Base-by-base conservation (phyloP, 2,113 vertebrate species). In the Pterocles burchelli region DNA sequence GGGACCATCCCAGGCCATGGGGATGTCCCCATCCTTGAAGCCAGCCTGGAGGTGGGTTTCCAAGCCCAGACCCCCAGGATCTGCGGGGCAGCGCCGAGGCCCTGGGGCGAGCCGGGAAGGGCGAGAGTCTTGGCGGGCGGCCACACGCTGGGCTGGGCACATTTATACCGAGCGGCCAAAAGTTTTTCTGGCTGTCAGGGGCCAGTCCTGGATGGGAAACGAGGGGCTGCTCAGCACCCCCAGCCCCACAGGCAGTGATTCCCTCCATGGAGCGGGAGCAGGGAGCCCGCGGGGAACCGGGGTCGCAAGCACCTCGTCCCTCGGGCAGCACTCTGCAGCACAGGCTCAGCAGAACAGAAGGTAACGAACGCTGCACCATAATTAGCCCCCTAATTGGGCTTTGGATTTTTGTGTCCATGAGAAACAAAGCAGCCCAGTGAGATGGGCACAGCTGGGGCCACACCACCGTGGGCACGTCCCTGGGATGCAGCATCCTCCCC, bases 321-420 rank as follows among this genome's bases (percentile, higher is more conserved):
- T 21, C 46, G 4, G 3, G 62, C 24, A 29, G 20, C 3, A 1
- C 79, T 36, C 25, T 15, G 11, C 13, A 28, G 22, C 4, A 2
- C 38, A 36, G 36, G 17, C 48, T 68, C 33, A 73, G 62, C 29
- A 21, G n/a, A 73, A 18, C 46, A 77, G 52, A 48, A 46, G 43
- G 52, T 22, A 67, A 58, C 0, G 0, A 85, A 11, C 0, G 0
- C 48, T 55, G 74, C 57, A 17, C 20, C 12, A 1, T 22, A 73
- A 61, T 29, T 29, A 62, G 3, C 12, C 22, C 55, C 46, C 11
- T 62, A 67, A 49, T 0, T 49, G 51, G 29, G 4, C 12, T 70
- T 52, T 49, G n/a, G 41, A 51, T 25, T 51, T 82, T 72, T 36
- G 19, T 10, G 5, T 66, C 52, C 14, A 11, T 6, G n/a, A 22